Conservation (phyloP, 2,888 invertebrate species). For the Adineta ricciae region DNA sequence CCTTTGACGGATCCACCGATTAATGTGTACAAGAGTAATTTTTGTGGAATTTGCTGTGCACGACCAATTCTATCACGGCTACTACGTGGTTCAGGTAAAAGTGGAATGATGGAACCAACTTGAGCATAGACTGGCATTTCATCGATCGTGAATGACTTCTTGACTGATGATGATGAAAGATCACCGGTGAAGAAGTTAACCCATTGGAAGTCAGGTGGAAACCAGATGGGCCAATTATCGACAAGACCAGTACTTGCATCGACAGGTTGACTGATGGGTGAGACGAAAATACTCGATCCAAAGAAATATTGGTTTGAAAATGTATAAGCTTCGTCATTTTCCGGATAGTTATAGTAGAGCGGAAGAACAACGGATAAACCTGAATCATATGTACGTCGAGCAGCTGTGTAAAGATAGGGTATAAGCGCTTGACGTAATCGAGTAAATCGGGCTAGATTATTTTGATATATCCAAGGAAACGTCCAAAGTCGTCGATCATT, state of each 20-base stretch:
- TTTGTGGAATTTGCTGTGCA: background rate
- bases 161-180: background rate
- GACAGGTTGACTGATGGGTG: background rate
- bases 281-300: background rate
- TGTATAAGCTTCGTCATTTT: background rate
- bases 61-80: background rate
- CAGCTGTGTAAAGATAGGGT: slow-evolving; percentile 15
- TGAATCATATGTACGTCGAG: background rate
- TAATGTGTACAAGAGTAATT: background rate
- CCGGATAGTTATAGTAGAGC: background rate
- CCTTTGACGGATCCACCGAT: background rate
- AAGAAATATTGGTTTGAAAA: slow-evolving; percentile 1
- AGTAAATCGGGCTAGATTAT: background rate
- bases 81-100: background rate
- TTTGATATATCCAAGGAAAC: background rate
- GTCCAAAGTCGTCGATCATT: slow-evolving; percentile 21
- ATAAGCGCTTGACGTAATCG: background rate
- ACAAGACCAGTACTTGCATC: background rate
- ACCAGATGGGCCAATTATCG: background rate
- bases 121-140: slow-evolving; percentile 15
- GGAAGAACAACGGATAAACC: background rate
- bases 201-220: background rate
- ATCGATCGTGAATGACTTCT: background rate
- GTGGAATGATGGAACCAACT: background rate
- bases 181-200: slow-evolving; percentile 2